Evolutionary conservation across 2,888 invertebrate genomes (phyloP).

Genomic region (Campaea margaritaria): DNA sequence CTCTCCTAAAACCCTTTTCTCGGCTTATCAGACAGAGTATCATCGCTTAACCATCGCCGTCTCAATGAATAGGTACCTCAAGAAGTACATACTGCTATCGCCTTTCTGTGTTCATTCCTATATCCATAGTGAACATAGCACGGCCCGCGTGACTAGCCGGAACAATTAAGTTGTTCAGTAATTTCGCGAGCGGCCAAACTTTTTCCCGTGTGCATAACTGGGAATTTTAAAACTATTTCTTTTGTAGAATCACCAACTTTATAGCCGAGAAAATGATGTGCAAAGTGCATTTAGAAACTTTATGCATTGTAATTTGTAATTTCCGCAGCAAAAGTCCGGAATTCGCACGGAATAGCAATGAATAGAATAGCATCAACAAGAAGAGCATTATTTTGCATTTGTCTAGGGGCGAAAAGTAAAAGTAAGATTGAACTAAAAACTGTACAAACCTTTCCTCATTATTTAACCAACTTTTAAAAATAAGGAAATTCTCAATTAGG

Average conservation of each 20-base stretch:
- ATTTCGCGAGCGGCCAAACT: slow-evolving; percentile 45
- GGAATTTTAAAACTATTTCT: slow-evolving; percentile 39
- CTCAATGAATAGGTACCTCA: neutral
- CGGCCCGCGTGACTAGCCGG: slow-evolving; percentile 26
- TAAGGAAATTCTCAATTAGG: too few species aligned
- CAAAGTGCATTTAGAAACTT: slow-evolving; percentile 39
- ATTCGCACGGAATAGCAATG: neutral
- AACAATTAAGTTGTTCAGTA: slow-evolving; percentile 49
- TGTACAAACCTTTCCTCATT: too few species aligned
- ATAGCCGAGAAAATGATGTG: slow-evolving; percentile 38
- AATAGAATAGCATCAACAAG: too few species aligned
- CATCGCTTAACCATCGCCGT: too few species aligned
- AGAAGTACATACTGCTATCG: neutral
- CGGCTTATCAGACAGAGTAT: too few species aligned
- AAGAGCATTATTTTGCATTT: too few species aligned
- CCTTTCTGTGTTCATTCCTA: neutral
- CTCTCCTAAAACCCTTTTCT: too few species aligned
- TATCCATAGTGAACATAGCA: neutral
- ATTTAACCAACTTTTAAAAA: too few species aligned
- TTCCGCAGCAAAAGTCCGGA: neutral
- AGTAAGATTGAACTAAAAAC: too few species aligned
- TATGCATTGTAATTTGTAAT: slow-evolving; percentile 30
- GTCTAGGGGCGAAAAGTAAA: too few species aligned
- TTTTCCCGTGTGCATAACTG: slow-evolving; percentile 38
- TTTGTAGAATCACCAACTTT: slow-evolving; percentile 34